Percentiles rank a stretch among this genome's conserved stretches.
Conservation (phyloP, 2,888 invertebrate species). For the Papilio protenor region DNA sequence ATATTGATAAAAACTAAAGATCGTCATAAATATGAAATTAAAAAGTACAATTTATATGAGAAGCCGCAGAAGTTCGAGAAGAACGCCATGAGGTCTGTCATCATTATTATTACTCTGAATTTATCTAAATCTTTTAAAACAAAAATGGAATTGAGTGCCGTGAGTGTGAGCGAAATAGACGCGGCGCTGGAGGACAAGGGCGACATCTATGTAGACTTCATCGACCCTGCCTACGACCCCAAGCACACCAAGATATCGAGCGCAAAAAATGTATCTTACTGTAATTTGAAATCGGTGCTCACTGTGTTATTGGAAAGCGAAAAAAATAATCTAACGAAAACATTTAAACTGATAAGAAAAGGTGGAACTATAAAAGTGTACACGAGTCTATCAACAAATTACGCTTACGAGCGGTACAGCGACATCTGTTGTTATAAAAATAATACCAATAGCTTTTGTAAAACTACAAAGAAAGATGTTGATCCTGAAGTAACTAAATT, state of each 20-base stretch:
- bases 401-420: slow-evolving; percentile 57
- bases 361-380: slow-evolving; percentile 68
- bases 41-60: slow-evolving; percentile 60
- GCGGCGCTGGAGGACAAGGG: slow-evolving; percentile 54
- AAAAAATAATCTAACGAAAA: slow-evolving; percentile 60
- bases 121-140: slow-evolving; percentile 46
- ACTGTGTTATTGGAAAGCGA: slow-evolving; percentile 61
- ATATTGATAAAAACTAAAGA: slow-evolving; percentile 61
- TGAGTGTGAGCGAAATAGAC: slow-evolving; percentile 55
- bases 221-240: slow-evolving; percentile 58
- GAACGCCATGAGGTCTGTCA: slow-evolving; percentile 52
- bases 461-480: slow-evolving; percentile 46
- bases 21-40: slow-evolving; percentile 64
- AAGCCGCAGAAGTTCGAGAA: slow-evolving; percentile 45
- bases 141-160: slow-evolving; percentile 37
- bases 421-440: slow-evolving; percentile 57
- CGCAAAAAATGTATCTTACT: slow-evolving; percentile 46
- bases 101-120: slow-evolving; percentile 68
- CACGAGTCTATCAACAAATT: slow-evolving; percentile 58
- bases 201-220: slow-evolving; percentile 67
- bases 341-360: slow-evolving; percentile 62
- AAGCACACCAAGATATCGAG: slow-evolving; percentile 41
- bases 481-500: not conserved
- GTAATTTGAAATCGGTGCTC: slow-evolving; percentile 67
- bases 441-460: slow-evolving; percentile 35